Conservation (phyloP, 2,888 invertebrate genomes). For the Alcis repandata region DNA sequence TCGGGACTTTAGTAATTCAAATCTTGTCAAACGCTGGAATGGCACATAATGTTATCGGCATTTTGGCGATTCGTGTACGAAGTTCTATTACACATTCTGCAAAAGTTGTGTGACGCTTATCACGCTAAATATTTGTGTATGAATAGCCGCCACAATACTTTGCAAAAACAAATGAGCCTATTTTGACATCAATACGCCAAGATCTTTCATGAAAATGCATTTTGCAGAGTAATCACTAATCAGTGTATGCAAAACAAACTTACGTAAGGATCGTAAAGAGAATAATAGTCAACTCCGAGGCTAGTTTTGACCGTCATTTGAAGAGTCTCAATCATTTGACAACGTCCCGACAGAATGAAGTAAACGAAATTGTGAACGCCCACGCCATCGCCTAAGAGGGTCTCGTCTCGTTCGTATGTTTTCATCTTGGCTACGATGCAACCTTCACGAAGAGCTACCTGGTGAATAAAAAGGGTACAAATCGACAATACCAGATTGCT, state of each 20-base stretch:
- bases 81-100: too few relatives aligned
- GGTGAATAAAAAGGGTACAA: slow-evolving; percentile 17
- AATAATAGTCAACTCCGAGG: slow-evolving; percentile 71
- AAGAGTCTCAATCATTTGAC: slow-evolving; percentile 87
- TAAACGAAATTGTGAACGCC: slow-evolving; percentile 83
- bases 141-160: not conserved
- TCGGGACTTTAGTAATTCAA: too few relatives aligned
- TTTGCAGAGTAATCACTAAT: too few relatives aligned
- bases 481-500: too few relatives aligned
- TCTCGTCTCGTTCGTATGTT: slow-evolving; percentile 84
- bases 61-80: too few relatives aligned
- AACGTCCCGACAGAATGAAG: slow-evolving; percentile 87
- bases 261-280: slow-evolving; percentile 80
- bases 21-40: too few relatives aligned
- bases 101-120: too few relatives aligned
- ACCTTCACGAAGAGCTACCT: slow-evolving; percentile 88
- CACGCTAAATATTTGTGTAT: too few relatives aligned
- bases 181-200: too few relatives aligned
- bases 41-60: too few relatives aligned
- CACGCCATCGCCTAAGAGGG: slow-evolving; percentile 82
- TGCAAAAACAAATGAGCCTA: not conserved
- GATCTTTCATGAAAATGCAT: too few relatives aligned
- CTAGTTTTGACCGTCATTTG: slow-evolving; percentile 70
- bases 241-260: slow-evolving; percentile 38
- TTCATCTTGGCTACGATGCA: slow-evolving; percentile 89